A percentile compares a stretch with the other conserved stretches of the same genome.
Conservation (phyloP, 2,113 vertebrate genomes). For the Entomyzon cyanotis region DNA sequence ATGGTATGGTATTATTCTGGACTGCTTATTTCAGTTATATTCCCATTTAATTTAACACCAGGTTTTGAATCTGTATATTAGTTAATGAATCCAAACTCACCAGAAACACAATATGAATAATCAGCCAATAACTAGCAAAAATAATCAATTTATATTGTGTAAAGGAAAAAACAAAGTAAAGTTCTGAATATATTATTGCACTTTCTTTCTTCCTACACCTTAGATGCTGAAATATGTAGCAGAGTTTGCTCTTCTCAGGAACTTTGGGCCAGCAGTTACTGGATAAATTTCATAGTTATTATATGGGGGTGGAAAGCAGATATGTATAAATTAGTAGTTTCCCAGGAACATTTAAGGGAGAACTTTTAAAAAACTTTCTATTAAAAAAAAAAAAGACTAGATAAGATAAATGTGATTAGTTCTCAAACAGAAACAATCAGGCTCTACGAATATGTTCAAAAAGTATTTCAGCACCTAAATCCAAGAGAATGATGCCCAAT, state of each 20-base stretch:
- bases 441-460: not conserved
- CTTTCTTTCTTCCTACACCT: not conserved
- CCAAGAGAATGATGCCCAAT: not conserved
- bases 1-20: not conserved
- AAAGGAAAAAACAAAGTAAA: not conserved
- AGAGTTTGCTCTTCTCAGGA: not conserved
- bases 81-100: not conserved
- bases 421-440: not conserved
- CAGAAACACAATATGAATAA: not conserved
- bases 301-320: rapidly evolving
- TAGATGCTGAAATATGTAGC: not conserved
- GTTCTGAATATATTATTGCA: not conserved
- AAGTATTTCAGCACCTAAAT: not conserved
- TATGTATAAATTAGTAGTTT: not conserved
- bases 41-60: not conserved
- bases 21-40: not conserved
- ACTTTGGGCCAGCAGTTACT: not conserved
- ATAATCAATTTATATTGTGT: not conserved
- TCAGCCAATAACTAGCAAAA: not conserved
- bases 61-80: not conserved
- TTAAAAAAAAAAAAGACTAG: not conserved
- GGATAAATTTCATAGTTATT: not conserved
- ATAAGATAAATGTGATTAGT: not conserved
- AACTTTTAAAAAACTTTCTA: not conserved
- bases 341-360: not conserved